Evolutionary conservation across 2,888 invertebrate genomes (phyloP), one percentile per base, ranked within the genome.

Genomic region (Platycnemis pennipes): DNA sequence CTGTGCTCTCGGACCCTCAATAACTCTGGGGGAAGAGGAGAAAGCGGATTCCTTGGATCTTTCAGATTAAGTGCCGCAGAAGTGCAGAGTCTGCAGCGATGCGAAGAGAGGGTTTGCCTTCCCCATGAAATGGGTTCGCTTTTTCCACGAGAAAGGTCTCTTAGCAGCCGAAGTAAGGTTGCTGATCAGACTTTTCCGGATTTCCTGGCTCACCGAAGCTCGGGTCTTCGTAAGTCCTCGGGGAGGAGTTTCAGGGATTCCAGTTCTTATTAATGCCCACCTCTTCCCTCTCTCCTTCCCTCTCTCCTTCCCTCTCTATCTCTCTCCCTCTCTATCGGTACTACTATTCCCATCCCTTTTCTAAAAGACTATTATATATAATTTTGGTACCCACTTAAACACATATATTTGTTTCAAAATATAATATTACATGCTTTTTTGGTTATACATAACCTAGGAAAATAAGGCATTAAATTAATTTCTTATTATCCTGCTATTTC

Each of bases 161-260:
- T 87, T 87, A 46, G 44, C 46, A n/a, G 45, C 87, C 45, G 45
- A 46, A 87, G 77, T 26, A 87, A 46, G 87, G 63, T 91, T 91
- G 91, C 91, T 91, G 91, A 91, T 91, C 91, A 63, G 63, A 91
- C 91, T 91, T 44, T 91, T 91, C 91, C 91, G n/a, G n/a, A 44
- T 87, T 87, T 87, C 44, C 87, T 87, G 87, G 87, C 87, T 87
- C 44, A 63, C 69, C 91, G 11, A n/a, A 63, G n/a, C 91, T 69
- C 44, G 56, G 91, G 42, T 53, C 88, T 56, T 63, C 56, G 63
- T 69, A 91, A 91, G 63, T 69, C 63, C 42, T 63, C 42, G 44
- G 44, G 44, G 63, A 44, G 69, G 44, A 63, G 56, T 91, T 45
- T 77, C 91, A 42, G 45, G n/a, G 63, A 91, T 26, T 91, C 2